Percentiles rank a stretch among this genome's conserved stretches.
phyloP scores from a whole-genome alignment of 2,888 invertebrate genomes.

The Crossocerus cetratus region DNA sequence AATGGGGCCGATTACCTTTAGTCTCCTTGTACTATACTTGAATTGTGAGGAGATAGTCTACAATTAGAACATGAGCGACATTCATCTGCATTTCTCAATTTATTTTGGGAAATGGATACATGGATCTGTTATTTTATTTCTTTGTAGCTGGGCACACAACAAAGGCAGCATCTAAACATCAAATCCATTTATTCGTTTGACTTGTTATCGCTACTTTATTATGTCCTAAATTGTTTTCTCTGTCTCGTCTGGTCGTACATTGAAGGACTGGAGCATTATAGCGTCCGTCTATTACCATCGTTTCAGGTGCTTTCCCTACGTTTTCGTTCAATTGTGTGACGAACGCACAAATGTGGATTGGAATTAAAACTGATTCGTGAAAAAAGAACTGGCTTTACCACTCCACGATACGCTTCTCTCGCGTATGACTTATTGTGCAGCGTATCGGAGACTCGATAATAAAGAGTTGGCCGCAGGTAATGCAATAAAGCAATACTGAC shows the following conservation, averaged over 20 bases:
- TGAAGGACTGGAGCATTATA: constrained; percentile 62
- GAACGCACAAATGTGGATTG: constrained; percentile 7
- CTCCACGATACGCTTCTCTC: constrained; percentile 10
- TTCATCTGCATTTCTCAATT: constrained; percentile 55
- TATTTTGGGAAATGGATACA: constrained; percentile 53
- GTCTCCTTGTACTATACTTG: too few relatives aligned
- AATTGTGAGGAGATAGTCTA: constrained; percentile 6
- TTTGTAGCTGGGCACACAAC: constrained; percentile 60
- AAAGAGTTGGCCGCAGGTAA: background rate
- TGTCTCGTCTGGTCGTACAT: constrained; percentile 53
- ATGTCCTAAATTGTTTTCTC: constrained; percentile 49
- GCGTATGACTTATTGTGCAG: background rate
- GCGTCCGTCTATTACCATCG: background rate
- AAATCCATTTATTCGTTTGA: constrained; percentile 68
- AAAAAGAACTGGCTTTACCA: constrained; percentile 19
- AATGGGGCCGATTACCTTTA: too few relatives aligned
- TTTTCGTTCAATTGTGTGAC: constrained; percentile 4
- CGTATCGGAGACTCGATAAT: constrained; percentile 11
- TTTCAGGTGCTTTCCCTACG: constrained; percentile 1
- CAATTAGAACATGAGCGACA: constrained; percentile 11
- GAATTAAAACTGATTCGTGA: constrained; percentile 3
- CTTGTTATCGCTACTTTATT: constrained; percentile 57
- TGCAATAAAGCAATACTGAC: background rate
- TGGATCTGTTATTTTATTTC: constrained; percentile 51
- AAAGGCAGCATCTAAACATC: constrained; percentile 69